phyloP scores from a whole-genome alignment of 1,140 invertebrate species.

The Microvelia longipes region DNA sequence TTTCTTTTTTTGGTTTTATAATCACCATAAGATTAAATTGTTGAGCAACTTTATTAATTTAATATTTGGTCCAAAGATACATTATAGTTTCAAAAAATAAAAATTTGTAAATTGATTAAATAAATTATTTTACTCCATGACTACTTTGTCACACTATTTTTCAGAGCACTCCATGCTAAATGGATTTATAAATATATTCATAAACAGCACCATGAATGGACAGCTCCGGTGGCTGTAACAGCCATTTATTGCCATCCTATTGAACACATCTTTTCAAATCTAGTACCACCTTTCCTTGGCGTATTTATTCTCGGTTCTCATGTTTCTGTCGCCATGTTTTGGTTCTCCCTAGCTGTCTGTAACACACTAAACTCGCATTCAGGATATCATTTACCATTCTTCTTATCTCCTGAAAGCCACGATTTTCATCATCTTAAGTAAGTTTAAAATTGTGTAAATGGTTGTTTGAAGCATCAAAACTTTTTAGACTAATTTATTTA shows the following conservation, averaged over 20 bases:
- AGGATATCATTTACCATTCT: conserved; percentile 77
- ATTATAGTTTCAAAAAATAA: too few species aligned
- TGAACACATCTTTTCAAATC: conserved; percentile 70
- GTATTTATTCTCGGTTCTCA: conserved; percentile 67
- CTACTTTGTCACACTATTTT: too few species aligned
- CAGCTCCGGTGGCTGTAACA: conserved; percentile 65
- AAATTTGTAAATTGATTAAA: too few species aligned
- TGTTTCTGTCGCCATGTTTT: conserved; percentile 64
- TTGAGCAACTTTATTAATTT: too few species aligned
- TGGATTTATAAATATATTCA: conserved; percentile 68
- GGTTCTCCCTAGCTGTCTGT: conserved; percentile 62
- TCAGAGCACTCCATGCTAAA: conserved; percentile 56
- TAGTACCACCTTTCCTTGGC: conserved; percentile 62
- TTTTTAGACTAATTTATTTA: too few species aligned
- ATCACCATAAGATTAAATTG: too few species aligned
- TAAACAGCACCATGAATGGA: conserved; percentile 76
- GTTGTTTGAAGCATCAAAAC: background rate
- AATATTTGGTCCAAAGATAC: too few species aligned
- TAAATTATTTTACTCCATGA: too few species aligned
- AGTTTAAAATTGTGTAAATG: conserved; percentile 22
- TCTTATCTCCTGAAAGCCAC: conserved; percentile 78
- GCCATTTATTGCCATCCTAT: conserved; percentile 76
- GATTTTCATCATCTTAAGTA: conserved; percentile 83
- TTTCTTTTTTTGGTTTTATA: too few species aligned
- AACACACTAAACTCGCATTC: conserved; percentile 73